Percentiles rank a stretch among this genome's conserved stretches.
Conservation (phyloP, 2,888 invertebrate genomes). For the Omphaloscelis lunosa region DNA sequence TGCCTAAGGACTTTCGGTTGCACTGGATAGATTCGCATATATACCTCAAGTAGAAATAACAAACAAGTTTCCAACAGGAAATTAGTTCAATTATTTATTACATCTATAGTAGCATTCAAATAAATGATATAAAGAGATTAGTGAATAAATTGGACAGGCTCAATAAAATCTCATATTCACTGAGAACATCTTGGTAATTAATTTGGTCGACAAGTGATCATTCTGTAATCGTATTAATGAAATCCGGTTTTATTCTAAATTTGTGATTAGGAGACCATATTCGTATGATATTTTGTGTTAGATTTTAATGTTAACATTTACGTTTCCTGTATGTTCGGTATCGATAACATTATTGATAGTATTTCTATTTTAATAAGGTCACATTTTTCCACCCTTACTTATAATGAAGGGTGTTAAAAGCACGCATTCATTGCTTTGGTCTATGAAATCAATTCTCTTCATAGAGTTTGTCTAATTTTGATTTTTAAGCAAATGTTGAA, state of each 20-base stretch:
- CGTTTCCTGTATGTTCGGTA: slow-evolving; percentile 51
- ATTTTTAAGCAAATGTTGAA: not conserved
- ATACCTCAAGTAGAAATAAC: slow-evolving; percentile 27
- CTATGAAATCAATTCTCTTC: slow-evolving; percentile 4
- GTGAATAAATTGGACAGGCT: slow-evolving; percentile 62
- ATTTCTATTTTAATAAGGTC: slow-evolving; percentile 2
- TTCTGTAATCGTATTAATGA: slow-evolving; percentile 68
- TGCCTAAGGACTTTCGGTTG: slow-evolving; percentile 62
- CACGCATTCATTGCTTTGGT: not conserved
- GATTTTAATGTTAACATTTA: slow-evolving; percentile 44
- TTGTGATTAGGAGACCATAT: slow-evolving; percentile 56
- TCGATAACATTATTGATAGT: slow-evolving; percentile 12
- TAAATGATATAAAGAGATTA: slow-evolving; percentile 67
- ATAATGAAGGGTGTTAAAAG: not conserved
- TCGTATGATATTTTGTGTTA: slow-evolving; percentile 41
- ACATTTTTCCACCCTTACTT: not conserved
- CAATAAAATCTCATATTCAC: slow-evolving; percentile 67
- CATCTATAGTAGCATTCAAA: slow-evolving; percentile 65
- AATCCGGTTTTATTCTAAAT: slow-evolving; percentile 68
- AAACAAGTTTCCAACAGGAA: slow-evolving; percentile 67
- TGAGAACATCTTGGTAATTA: slow-evolving; percentile 69
- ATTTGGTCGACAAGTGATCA: slow-evolving; percentile 65
- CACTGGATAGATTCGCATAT: slow-evolving; percentile 28
- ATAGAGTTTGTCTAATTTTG: not conserved
- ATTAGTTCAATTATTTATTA: slow-evolving; percentile 68